Evolutionary conservation across 2,888 invertebrate species (phyloP).

Genomic region (Mycalesis mineus): DNA sequence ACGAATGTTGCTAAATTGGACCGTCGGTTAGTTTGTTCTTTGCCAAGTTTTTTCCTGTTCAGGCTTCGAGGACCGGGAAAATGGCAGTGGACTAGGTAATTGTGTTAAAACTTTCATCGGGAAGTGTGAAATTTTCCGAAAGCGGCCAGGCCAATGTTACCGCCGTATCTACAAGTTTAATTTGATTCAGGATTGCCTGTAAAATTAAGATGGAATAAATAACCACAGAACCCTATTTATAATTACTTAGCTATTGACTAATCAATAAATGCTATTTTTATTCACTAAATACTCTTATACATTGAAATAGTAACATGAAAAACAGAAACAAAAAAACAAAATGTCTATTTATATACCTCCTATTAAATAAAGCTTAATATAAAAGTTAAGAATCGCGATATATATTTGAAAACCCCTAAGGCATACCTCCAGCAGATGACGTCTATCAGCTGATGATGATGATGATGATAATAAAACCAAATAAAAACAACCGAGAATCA

Average conservation of each 20-base stretch:
- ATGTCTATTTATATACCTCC: too few relatives aligned
- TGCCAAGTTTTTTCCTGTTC: conserved; percentile 74
- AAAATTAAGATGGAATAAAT: conserved; percentile 31
- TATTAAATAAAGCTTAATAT: too few relatives aligned
- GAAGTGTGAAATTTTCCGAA: conserved; percentile 71
- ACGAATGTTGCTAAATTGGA: conserved; percentile 72
- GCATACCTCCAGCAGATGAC: too few relatives aligned
- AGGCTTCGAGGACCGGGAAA: conserved; percentile 60
- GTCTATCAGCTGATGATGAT: too few relatives aligned
- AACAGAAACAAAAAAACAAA: too few relatives aligned
- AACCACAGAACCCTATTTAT: neutral
- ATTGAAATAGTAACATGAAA: too few relatives aligned
- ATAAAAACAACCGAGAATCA: neutral
- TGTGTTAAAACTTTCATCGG: conserved; percentile 76
- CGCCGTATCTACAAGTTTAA: conserved; percentile 62
- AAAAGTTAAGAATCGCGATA: too few relatives aligned
- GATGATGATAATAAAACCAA: too few relatives aligned
- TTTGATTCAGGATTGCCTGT: conserved; percentile 57
- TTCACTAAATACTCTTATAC: too few relatives aligned
- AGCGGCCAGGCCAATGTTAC: conserved; percentile 54
- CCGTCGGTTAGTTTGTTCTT: conserved; percentile 74
- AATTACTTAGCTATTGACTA: too few relatives aligned
- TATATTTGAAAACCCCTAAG: too few relatives aligned
- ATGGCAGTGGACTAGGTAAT: conserved; percentile 70
- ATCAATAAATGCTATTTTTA: too few relatives aligned